Base-by-base conservation (phyloP, 2,797 vertebrate species). In the Ispidina picta region DNA sequence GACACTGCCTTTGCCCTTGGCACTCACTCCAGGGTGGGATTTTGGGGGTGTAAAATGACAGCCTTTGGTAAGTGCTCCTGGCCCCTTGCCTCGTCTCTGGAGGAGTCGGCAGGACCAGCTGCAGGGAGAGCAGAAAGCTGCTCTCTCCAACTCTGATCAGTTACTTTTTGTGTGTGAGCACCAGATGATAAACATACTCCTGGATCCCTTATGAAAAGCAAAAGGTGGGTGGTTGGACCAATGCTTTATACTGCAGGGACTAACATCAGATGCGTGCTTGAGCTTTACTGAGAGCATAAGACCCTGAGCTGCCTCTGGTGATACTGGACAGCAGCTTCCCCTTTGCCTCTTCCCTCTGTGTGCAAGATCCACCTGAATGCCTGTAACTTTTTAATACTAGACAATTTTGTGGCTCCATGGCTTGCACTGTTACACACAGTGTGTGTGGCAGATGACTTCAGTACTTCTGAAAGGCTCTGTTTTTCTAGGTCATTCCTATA, bases 401-500 rank as follows among this genome's bases (percentile, higher is more conserved):
- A 4, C 49, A 58, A 35, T 37, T 11, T 11, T 28, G 69, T 52
- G 78, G 83, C 78, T 74, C 71, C 18, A 87, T 60, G 81, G 62
- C 91, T 91, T 19, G 59, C 69, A 84, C 92, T 77, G 37, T 64
- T 19, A 46, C 16, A 55, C 33, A 6, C 28, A 9, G 72, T 4
- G 51, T 69, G 69, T 83, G 77, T 92, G 88, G 86, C 84, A 91
- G 88, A 39, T 94, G 88, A 93, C 66, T 93, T 20, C 33, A 89
- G 76, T 86, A 48, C 72, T 85, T 80, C 52, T 91, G 93, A 79
- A 94, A 69, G 89, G 72, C 65, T 69, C 51, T 88, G 70, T 48
- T 95, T 96, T 96, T 95, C 92, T 94, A 62, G 93, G 88, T 89
- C 90, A 55, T 49, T 88, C 71, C 85, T 84, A 9, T 79, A 64